Evolutionary conservation across 2,888 invertebrate species (phyloP).

Genomic region (Crocallis elinguaria): DNA sequence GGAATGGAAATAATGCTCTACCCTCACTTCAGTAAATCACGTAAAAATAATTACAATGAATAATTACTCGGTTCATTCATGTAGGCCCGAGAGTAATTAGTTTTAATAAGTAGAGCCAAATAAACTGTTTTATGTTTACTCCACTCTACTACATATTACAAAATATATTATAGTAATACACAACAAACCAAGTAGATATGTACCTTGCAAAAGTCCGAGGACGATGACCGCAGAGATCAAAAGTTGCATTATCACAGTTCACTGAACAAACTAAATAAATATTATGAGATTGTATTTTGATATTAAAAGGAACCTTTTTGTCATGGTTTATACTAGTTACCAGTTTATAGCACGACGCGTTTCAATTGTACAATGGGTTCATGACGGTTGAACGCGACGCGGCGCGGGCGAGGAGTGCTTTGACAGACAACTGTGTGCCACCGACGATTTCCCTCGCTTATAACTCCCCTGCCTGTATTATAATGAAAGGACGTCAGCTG

Average conservation of each 20-base stretch:
- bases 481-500: slow-evolving; percentile 71
- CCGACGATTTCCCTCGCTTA: slow-evolving; percentile 66
- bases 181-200: slow-evolving; percentile 26
- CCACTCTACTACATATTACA: background rate
- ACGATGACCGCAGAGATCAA: slow-evolving; percentile 47
- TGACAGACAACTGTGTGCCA: slow-evolving; percentile 63
- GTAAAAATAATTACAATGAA: too few relatives aligned
- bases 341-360: slow-evolving; percentile 3
- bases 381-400: slow-evolving; percentile 15
- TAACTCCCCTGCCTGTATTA: slow-evolving; percentile 60
- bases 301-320: slow-evolving; percentile 23
- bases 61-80: too few relatives aligned
- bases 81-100: too few relatives aligned
- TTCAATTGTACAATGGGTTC: slow-evolving; percentile 19
- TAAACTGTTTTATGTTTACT: too few relatives aligned
- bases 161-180: background rate
- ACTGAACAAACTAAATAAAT: slow-evolving; percentile 20
- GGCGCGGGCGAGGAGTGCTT: slow-evolving; percentile 10
- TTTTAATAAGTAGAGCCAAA: too few relatives aligned
- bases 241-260: slow-evolving; percentile 44
- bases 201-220: slow-evolving; percentile 70
- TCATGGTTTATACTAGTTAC: slow-evolving; percentile 25
- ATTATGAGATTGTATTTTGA: slow-evolving; percentile 9
- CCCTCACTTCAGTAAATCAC: too few relatives aligned
- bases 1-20: too few relatives aligned